Evolutionary conservation across 2,888 invertebrate species (phyloP).

Genomic region (Netelia inedita): DNA sequence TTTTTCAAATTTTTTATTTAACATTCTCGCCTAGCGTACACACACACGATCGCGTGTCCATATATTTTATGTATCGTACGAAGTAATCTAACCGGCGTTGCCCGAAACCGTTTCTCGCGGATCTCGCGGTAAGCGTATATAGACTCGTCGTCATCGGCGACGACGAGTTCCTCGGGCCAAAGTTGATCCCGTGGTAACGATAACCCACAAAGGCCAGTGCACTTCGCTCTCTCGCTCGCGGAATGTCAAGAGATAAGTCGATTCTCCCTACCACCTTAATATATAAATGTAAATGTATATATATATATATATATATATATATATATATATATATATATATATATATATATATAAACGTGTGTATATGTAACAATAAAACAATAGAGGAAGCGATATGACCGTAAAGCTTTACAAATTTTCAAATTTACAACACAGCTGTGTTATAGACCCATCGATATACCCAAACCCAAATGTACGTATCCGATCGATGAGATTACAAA

Average conservation of each 20-base stretch:
- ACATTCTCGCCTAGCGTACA: neutral
- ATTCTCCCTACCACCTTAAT: neutral
- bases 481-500: slow-evolving; percentile 24
- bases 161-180: slow-evolving; percentile 18
- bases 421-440: neutral
- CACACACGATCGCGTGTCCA: slow-evolving; percentile 24
- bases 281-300: too few relatives aligned
- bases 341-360: neutral
- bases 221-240: slow-evolving; percentile 54
- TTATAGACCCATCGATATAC: neutral
- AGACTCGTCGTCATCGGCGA: slow-evolving; percentile 1
- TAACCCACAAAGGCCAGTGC: slow-evolving; percentile 62
- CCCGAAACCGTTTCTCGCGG: slow-evolving; percentile 4
- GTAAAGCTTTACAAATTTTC: neutral
- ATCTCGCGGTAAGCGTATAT: neutral
- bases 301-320: too few relatives aligned
- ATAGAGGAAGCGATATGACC: slow-evolving; percentile 4
- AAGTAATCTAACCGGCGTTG: slow-evolving; percentile 10
- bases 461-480: neutral
- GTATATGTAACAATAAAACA: slow-evolving; percentile 5
- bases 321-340: too few relatives aligned
- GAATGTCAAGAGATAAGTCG: slow-evolving; percentile 55
- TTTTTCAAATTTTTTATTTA: neutral
- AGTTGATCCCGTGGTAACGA: slow-evolving; percentile 51
- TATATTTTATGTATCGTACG: slow-evolving; percentile 27